Conservation (phyloP, 1,140 invertebrate genomes). For the Panulirus ornatus region DNA sequence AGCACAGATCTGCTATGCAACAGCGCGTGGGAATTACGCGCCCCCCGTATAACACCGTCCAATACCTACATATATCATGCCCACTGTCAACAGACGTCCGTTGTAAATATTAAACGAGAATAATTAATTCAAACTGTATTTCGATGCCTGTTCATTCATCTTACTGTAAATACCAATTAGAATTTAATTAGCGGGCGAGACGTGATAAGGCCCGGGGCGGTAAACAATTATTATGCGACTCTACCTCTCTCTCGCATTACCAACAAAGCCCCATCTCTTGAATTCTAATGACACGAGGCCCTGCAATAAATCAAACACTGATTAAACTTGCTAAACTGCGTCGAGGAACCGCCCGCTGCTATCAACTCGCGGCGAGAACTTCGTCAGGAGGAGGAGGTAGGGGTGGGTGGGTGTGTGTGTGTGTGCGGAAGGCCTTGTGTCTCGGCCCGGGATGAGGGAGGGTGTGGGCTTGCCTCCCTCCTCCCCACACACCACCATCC, state of each 20-base stretch:
- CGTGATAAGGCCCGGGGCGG: slow-evolving; percentile 45
- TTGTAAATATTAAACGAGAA: slow-evolving; percentile 1
- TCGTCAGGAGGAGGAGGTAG: neutral
- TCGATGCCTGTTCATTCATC: slow-evolving; percentile 47
- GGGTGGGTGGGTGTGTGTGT: neutral
- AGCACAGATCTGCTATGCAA: neutral
- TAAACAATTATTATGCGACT: slow-evolving; percentile 66
- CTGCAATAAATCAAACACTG: slow-evolving; percentile 65
- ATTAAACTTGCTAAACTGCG: slow-evolving; percentile 57
- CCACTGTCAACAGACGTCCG: neutral
- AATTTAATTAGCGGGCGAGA: slow-evolving; percentile 54
- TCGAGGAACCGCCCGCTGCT: neutral
- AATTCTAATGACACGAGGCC: slow-evolving; percentile 60
- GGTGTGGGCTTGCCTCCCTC: no score
- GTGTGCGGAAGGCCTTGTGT: neutral
- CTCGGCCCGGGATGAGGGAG: no score
- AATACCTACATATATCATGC: neutral
- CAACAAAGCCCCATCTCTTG: slow-evolving; percentile 57
- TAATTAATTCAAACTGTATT: slow-evolving; percentile 32
- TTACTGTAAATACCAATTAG: slow-evolving; percentile 56
- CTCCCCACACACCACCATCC: no score
- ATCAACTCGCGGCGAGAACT: slow-evolving; percentile 14
- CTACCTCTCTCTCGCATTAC: slow-evolving; percentile 55
- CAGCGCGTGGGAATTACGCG: no score
- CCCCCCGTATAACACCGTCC: no score